phyloP scores from a whole-genome alignment of 2,113 vertebrate genomes.

The Barbus barbus region DNA sequence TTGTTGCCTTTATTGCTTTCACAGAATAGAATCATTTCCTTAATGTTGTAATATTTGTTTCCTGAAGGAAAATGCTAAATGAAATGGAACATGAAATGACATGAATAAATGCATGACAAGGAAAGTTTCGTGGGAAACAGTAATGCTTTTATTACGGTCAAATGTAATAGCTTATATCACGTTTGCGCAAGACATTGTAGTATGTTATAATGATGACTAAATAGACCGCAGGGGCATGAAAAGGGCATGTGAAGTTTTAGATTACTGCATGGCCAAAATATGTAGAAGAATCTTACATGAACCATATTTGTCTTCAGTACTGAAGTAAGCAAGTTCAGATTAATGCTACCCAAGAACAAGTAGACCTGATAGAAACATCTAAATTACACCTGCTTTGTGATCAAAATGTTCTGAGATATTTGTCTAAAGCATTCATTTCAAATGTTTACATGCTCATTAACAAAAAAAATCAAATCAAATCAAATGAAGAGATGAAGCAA shows the following conservation, averaged over 20 bases:
- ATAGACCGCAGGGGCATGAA: not conserved
- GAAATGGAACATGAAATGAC: constrained; percentile 6
- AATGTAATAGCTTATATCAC: not conserved
- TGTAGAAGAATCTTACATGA: not conserved
- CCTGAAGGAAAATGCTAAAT: not conserved
- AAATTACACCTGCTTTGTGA: not conserved
- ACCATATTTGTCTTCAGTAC: not conserved
- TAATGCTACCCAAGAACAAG: not conserved
- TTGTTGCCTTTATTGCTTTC: not conserved
- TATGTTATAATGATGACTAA: not conserved
- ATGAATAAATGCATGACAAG: constrained; percentile 10
- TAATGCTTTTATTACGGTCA: not conserved
- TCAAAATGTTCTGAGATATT: not conserved
- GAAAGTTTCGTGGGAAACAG: not conserved
- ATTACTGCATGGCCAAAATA: constrained; percentile 6
- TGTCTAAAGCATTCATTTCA: not conserved
- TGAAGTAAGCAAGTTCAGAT: not conserved
- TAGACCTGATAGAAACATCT: not conserved
- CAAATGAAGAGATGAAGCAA: not conserved
- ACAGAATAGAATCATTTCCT: not conserved
- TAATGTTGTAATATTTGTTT: not conserved
- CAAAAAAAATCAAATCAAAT: too few relatives aligned
- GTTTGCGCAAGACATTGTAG: not conserved
- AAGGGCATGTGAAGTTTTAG: not conserved
- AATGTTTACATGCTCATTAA: not conserved